These are phyloP conservation scores for Cinclus mexicanus DNA, from an alignment of 2,113 vertebrate genomes.

Conservation along the genomic window DNA sequence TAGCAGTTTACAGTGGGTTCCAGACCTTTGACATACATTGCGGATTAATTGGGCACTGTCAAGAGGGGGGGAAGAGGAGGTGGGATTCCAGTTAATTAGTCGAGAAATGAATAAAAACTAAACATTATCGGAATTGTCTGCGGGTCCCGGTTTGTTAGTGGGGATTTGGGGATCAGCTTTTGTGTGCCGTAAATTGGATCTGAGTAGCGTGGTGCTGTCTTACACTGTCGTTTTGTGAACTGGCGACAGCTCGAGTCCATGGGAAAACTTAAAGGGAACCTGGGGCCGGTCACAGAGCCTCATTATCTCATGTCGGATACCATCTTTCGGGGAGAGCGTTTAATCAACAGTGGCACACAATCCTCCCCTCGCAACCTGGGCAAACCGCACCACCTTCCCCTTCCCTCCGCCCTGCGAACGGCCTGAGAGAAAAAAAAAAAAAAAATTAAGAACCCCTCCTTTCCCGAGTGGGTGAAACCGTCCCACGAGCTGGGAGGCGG, in stretches of 20 bases:
- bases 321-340: slow-evolving; percentile 78
- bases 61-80: slow-evolving; percentile 77
- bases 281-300: slow-evolving; percentile 80
- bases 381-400: slow-evolving; percentile 5
- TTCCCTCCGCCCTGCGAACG: background rate
- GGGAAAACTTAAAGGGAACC: slow-evolving; percentile 86
- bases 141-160: slow-evolving; percentile 84
- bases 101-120: slow-evolving; percentile 85
- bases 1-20: slow-evolving; percentile 79
- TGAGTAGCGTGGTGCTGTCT: slow-evolving; percentile 87
- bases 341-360: slow-evolving; percentile 74
- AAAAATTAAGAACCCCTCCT: accelerated
- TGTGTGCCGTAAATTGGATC: slow-evolving; percentile 90
- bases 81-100: slow-evolving; percentile 97
- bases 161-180: slow-evolving; percentile 92
- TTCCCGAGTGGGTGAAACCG: background rate
- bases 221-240: slow-evolving; percentile 87
- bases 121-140: slow-evolving; percentile 88
- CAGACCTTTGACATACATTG: slow-evolving; percentile 86
- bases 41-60: slow-evolving; percentile 91
- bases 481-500: background rate
- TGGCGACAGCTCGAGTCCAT: slow-evolving; percentile 87
- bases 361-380: slow-evolving; percentile 33
- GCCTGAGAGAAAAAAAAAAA: background rate
- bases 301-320: slow-evolving; percentile 87